Conservation (phyloP, 1,140 invertebrate genomes). For the Asbolus verrucosus region DNA sequence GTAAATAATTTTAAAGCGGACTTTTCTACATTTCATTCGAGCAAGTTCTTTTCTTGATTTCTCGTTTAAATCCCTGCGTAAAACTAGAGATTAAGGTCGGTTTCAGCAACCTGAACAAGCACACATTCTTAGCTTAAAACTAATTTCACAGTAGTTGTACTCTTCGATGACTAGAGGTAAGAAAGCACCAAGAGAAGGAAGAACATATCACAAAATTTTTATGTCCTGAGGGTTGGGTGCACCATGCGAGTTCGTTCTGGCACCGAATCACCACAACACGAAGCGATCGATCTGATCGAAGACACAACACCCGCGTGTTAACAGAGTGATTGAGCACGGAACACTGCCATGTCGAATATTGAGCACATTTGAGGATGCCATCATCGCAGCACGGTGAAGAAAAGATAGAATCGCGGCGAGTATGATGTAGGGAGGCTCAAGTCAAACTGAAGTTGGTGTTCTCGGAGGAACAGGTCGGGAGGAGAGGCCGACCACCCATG, state of each 20-base stretch:
- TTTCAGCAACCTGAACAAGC: constrained; percentile 14
- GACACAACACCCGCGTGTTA: constrained; percentile 8
- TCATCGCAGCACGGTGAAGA: constrained; percentile 24
- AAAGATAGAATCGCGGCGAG: constrained; percentile 50
- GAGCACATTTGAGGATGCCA: constrained; percentile 23
- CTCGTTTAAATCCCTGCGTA: constrained; percentile 28
- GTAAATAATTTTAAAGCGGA: constrained; percentile 10
- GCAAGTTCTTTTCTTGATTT: constrained; percentile 23
- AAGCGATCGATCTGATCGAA: neutral
- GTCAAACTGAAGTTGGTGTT: constrained; percentile 54
- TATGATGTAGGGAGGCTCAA: constrained; percentile 50
- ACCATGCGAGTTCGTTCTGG: neutral
- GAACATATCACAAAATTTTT: constrained; percentile 4
- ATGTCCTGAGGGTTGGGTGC: neutral
- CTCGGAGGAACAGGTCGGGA: constrained; percentile 50
- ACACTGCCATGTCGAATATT: constrained; percentile 26
- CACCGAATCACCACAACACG: no score
- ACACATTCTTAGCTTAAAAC: constrained; percentile 10
- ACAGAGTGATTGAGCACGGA: constrained; percentile 1
- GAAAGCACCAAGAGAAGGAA: constrained; percentile 7
- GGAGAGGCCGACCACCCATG: constrained; percentile 62
- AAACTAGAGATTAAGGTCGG: constrained; percentile 27
- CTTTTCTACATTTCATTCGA: constrained; percentile 4
- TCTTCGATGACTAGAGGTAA: constrained; percentile 9
- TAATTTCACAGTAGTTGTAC: constrained; percentile 14